Percentiles rank a stretch among this genome's conserved stretches.
These are phyloP conservation scores for Epiblema foenella DNA, from an alignment of 2,888 invertebrate species.

Conservation along the genomic window DNA sequence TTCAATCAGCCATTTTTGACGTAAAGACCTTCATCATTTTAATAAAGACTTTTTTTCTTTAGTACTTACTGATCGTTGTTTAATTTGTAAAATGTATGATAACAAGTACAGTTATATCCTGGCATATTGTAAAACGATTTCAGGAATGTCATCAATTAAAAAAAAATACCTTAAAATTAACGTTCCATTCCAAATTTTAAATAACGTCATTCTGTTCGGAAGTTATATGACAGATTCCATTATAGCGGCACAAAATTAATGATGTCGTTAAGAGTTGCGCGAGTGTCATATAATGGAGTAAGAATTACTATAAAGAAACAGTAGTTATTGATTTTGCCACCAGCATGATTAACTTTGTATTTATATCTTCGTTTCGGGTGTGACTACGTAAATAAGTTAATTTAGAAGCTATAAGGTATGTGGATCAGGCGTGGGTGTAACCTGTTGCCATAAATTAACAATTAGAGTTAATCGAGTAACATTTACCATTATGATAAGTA, in stretches of 20 bases:
- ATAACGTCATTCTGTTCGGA: slow-evolving; percentile 32
- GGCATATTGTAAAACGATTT: slow-evolving; percentile 31
- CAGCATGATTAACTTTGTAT: slow-evolving; percentile 21
- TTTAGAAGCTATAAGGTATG: slow-evolving; percentile 27
- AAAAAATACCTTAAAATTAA: slow-evolving; percentile 18
- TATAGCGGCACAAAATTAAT: slow-evolving; percentile 24
- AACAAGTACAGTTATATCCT: slow-evolving; percentile 10
- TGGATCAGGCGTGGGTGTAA: slow-evolving; percentile 28
- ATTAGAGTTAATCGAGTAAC: slow-evolving; percentile 35
- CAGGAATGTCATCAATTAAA: slow-evolving; percentile 16
- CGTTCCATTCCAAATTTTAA: slow-evolving; percentile 30
- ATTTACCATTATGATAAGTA: background rate
- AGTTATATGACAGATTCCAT: slow-evolving; percentile 41
- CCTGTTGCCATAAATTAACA: slow-evolving; percentile 30
- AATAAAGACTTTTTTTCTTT: too few species aligned
- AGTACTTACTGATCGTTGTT: too few species aligned
- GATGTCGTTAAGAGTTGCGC: slow-evolving; percentile 2
- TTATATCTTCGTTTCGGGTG: slow-evolving; percentile 28
- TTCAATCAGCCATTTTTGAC: too few species aligned
- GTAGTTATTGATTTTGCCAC: background rate
- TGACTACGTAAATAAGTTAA: slow-evolving; percentile 37
- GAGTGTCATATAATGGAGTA: background rate
- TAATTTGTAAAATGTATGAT: background rate
- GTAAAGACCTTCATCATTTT: background rate
- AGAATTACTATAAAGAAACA: background rate